Evolutionary conservation across 2,888 invertebrate species (phyloP).

Genomic region (Calameuta idolon): DNA sequence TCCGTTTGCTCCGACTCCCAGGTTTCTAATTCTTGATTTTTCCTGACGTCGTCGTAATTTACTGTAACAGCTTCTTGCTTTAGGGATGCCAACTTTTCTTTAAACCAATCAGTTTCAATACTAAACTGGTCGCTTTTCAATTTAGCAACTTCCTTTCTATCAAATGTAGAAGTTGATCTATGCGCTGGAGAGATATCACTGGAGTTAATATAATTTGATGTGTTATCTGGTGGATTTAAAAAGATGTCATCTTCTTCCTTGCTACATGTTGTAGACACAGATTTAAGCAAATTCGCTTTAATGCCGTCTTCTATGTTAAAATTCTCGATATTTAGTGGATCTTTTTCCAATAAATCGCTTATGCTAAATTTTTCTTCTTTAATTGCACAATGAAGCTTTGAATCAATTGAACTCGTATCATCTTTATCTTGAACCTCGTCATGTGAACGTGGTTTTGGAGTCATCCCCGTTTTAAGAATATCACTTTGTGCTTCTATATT

Average conservation of each 20-base stretch:
- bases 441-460: neutral
- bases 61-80: neutral
- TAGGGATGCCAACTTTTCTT: slow-evolving; percentile 5
- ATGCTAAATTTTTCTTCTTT: slow-evolving; percentile 6
- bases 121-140: slow-evolving; percentile 5
- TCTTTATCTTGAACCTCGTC: neutral
- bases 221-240: neutral
- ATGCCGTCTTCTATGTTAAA: neutral
- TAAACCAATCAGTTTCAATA: neutral
- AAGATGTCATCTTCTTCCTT: neutral
- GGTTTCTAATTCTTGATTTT: neutral
- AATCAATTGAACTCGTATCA: neutral
- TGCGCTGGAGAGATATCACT: neutral
- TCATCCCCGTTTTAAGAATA: slow-evolving; percentile 5
- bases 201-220: neutral
- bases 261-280: neutral
- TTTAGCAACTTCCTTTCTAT: slow-evolving; percentile 1
- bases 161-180: neutral
- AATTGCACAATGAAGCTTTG: slow-evolving; percentile 12
- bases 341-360: slow-evolving; percentile 17
- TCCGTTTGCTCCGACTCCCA: neutral
- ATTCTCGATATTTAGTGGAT: slow-evolving; percentile 17
- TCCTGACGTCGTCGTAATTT: neutral
- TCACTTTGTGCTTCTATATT: slow-evolving; percentile 7
- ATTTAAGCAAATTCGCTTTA: neutral